Evolutionary conservation across 1,140 invertebrate species (phyloP), one percentile per base, ranked within the genome.

Genomic region (Eulimnadia texana): DNA sequence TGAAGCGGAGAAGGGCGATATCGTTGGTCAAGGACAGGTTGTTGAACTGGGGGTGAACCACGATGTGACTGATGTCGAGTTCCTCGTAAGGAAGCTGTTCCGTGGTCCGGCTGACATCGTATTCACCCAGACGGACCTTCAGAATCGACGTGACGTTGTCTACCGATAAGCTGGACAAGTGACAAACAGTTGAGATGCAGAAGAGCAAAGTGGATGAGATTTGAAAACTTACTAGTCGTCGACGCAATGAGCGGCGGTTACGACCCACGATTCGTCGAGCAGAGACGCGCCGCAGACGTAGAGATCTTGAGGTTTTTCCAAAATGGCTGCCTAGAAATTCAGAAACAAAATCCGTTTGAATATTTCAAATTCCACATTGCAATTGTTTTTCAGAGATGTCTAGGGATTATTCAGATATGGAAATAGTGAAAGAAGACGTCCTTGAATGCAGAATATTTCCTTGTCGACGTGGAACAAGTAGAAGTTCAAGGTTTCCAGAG

Each of bases 181-280:
- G 24, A 27, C 29, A 2, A 54, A 54, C n/a, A n/a, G n/a, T n/a
- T n/a, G n/a, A n/a, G n/a, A n/a, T n/a, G n/a, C n/a, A n/a, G n/a
- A n/a, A 52, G 58, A 9, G 50, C 20, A 22, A 60, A 59, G 50
- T 58, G 53, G 50, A 29, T 25, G 50, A 29, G n/a, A 60, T 20
- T 33, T 20, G 42, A 20, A 52, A 16, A 64, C 72, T 74, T 67
- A 74, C 73, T 76, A 76, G 49, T 72, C 71, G 63, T 75, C 68
- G 1, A 79, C 74, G 68, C 80, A 82, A 67, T 81, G 80, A 20
- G 80, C 80, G n/a, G 80, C 79, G 3, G 80, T 81, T n/a, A 82
- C 63, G 3, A 82, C 66, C 69, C 77, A 78, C 23, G 72, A 70
- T 59, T 75, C 70, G 49, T 74, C 75, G 24, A 81, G 68, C 28